phyloP scores from a whole-genome alignment of 2,113 vertebrate species.

The Rhipidura dahli region DNA sequence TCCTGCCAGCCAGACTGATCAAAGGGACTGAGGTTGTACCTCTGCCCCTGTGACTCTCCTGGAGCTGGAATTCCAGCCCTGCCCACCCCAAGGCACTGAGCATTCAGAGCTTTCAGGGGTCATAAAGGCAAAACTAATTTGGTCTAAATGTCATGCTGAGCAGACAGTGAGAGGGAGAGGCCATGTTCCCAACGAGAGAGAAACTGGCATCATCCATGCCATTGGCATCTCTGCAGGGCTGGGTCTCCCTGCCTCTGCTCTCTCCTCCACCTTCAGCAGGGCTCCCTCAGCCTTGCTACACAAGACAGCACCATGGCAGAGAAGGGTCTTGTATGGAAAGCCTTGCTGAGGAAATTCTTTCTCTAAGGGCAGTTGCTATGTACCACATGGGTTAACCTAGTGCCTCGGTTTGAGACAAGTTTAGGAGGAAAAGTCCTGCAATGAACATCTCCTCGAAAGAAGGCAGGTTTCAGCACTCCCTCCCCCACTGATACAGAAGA shows the following conservation, averaged over 20 bases:
- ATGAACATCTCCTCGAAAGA: neutral
- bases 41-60: neutral
- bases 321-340: neutral
- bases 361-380: neutral
- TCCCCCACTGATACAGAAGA: neutral
- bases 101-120: neutral
- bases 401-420: neutral
- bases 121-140: neutral
- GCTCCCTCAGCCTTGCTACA: neutral
- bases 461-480: neutral
- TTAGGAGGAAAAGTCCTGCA: neutral
- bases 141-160: neutral
- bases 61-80: neutral
- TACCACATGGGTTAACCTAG: neutral
- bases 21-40: neutral
- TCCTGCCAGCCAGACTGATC: neutral
- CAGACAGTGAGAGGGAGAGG: neutral
- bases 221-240: neutral
- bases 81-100: neutral
- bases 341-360: neutral
- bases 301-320: neutral
- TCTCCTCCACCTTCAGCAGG: neutral
- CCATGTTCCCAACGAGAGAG: neutral
- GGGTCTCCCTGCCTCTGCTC: neutral
- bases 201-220: rapidly evolving